Base-by-base conservation (phyloP, 2,888 invertebrate species). In the Molanna angustata region DNA sequence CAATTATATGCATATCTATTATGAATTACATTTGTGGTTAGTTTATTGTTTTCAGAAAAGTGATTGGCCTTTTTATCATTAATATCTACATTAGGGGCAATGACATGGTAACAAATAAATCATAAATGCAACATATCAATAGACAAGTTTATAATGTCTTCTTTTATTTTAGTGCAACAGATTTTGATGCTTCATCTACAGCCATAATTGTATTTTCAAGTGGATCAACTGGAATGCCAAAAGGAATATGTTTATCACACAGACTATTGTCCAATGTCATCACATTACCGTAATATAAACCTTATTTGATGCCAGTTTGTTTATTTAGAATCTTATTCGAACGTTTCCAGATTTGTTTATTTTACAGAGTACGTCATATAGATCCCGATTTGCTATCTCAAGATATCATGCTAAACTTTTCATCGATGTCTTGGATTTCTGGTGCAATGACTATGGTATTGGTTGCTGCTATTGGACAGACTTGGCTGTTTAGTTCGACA, bases 181-280 rank as follows among this genome's bases (percentile, higher is more conserved):
- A 57, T n/a, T 52, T 57, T 16, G 57, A 57, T 27, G 48, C 57
- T 35, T 31, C 40, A 33, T 54, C 54, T 9, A 64, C 63, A 3
- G 64, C 65, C 1, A 45, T 65, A 7, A 64, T 68, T 22, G 61
- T 67, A 31, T 68, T 65, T 46, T 67, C 66, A 16, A 69, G 68
- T 56, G 69, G 68, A 1, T 65, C 66, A 1, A 67, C 66, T 3
- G 66, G 66, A n/a, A 45, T 62, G 20, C 66, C 69, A 2, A 69
- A 69, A 61, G 69, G 67, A 13, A 64, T 68, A 35, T 65, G 67
- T 48, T 45, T 63, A 2, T 63, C 64, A 2, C 61, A 60, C 35
- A 57, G 50, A 41, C 43, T 43, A 20, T 19, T 57, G n/a, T 27
- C 44, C 3, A 32, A 40, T 4, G 27, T 14, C n/a, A 40, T 51